Evolutionary conservation across 2,888 invertebrate genomes (phyloP).

Genomic region (Mayetiola destructor): DNA sequence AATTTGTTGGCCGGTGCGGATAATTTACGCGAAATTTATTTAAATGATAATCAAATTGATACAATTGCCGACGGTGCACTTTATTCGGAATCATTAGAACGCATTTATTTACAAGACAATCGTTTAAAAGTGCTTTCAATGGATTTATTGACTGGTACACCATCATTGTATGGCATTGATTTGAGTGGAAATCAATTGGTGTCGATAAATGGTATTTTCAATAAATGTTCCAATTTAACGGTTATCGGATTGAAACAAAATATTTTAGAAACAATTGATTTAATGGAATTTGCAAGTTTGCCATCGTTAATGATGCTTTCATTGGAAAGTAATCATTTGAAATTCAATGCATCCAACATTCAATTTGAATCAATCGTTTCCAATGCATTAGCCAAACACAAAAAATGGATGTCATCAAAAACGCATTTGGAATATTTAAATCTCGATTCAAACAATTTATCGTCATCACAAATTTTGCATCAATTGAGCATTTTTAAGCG

Average conservation of each 20-base stretch:
- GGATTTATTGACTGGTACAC: not conserved
- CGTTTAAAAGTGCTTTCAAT: not conserved
- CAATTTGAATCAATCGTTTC: too few species aligned
- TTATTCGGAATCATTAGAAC: not conserved
- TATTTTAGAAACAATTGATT: not conserved
- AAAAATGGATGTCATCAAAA: not conserved
- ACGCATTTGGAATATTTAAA: conserved; percentile 8
- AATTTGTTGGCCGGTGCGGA: not conserved
- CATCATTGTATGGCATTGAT: not conserved
- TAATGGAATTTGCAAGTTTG: not conserved
- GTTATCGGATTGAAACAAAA: not conserved
- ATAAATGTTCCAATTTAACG: conserved; percentile 4
- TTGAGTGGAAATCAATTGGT: not conserved
- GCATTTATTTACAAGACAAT: not conserved
- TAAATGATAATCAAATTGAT: not conserved
- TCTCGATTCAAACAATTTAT: not conserved
- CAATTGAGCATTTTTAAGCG: not conserved
- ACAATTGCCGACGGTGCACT: not conserved
- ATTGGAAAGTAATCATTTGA: not conserved
- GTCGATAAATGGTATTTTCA: not conserved
- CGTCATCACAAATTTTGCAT: not conserved
- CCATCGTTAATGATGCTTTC: not conserved
- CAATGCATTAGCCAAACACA: not conserved
- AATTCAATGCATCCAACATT: not conserved
- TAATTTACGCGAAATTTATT: conserved; percentile 1